Percentiles rank a stretch among this genome's conserved stretches.
These are phyloP conservation scores for Desoria tigrina DNA, from an alignment of 2,888 invertebrate species.

Conservation along the genomic window DNA sequence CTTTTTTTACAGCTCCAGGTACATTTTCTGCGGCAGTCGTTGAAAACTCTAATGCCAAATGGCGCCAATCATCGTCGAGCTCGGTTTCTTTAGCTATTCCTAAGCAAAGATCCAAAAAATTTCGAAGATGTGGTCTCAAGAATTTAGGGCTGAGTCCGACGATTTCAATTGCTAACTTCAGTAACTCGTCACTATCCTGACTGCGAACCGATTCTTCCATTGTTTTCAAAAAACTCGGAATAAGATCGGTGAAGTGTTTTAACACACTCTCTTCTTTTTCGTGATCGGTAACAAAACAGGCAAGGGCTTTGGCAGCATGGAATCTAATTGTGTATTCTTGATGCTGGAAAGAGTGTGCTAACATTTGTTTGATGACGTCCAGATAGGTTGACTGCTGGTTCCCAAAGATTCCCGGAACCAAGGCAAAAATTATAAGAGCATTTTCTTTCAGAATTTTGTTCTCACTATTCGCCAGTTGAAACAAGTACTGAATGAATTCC, in stretches of 20 bases:
- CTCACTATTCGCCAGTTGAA: conserved; percentile 86
- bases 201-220: conserved; percentile 54
- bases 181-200: conserved; percentile 80
- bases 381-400: conserved; percentile 89
- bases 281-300: conserved; percentile 82
- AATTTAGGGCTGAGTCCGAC: conserved; percentile 92
- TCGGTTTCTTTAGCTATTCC: conserved; percentile 39
- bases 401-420: conserved; percentile 95
- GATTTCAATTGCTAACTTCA: conserved; percentile 91
- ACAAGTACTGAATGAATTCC: conserved; percentile 87
- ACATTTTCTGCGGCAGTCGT: conserved; percentile 86
- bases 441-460: conserved; percentile 84
- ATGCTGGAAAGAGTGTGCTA: conserved; percentile 77
- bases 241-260: conserved; percentile 81
- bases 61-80: conserved; percentile 47
- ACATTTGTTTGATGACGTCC: conserved; percentile 92
- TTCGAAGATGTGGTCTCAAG: conserved; percentile 80
- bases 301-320: conserved; percentile 62
- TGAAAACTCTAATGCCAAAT: conserved; percentile 59
- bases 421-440: conserved; percentile 91
- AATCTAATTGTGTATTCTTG: conserved; percentile 55
- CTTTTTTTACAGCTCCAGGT: conserved; percentile 93
- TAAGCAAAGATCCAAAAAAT: conserved; percentile 83
- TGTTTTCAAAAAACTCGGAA: conserved; percentile 61
- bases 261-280: conserved; percentile 90